phyloP scores from a whole-genome alignment of 2,888 invertebrate genomes.

The Vanessa cardui region DNA sequence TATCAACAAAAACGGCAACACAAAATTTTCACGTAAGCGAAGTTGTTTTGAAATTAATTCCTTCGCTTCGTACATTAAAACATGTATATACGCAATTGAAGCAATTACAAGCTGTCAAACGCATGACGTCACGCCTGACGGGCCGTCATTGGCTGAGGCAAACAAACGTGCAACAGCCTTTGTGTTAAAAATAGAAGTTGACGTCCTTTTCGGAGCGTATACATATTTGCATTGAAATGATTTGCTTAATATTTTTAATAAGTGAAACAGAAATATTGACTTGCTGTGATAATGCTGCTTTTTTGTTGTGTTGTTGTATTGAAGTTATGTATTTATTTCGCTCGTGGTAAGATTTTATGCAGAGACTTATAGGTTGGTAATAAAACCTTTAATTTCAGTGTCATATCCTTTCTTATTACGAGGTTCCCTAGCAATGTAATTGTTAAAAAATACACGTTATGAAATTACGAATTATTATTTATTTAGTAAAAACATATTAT shows the following conservation, averaged over 20 bases:
- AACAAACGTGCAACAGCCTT: constrained; percentile 21
- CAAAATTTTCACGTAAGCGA: constrained; percentile 5
- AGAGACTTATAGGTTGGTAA: too few relatives aligned
- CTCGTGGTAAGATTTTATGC: too few relatives aligned
- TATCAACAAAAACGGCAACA: constrained; percentile 12
- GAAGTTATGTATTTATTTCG: too few relatives aligned
- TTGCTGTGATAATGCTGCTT: background rate
- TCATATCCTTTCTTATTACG: too few relatives aligned
- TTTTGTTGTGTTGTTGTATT: too few relatives aligned
- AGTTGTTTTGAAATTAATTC: constrained; percentile 4
- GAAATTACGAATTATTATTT: too few relatives aligned
- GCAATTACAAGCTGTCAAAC: constrained; percentile 37
- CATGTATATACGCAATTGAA: constrained; percentile 19
- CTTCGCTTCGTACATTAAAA: constrained; percentile 13
- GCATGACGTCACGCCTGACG: constrained; percentile 33
- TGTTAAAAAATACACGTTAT: too few relatives aligned
- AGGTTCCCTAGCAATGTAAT: too few relatives aligned
- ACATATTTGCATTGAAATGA: background rate
- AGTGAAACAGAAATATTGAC: background rate
- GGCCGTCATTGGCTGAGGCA: constrained; percentile 28
- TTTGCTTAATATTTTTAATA: background rate
- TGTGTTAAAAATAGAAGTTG: constrained; percentile 20
- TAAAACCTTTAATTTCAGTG: too few relatives aligned
- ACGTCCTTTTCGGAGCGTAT: background rate
- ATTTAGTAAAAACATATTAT: too few relatives aligned